Conservation (phyloP, 1,140 invertebrate genomes). For the Gerris buenoi region DNA sequence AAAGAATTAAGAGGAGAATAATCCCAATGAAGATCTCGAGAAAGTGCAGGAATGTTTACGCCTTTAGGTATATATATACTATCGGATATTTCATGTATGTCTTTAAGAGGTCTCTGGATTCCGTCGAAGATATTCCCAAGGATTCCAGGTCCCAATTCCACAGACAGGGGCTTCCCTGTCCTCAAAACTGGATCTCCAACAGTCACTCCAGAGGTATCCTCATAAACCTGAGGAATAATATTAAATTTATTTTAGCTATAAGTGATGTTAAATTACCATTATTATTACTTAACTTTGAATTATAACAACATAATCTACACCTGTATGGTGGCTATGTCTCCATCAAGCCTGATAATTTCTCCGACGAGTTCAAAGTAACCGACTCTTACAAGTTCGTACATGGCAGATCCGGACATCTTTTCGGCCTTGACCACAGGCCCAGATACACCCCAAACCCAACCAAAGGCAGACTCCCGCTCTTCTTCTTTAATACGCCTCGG, state of each 20-base stretch:
- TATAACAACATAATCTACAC: no score
- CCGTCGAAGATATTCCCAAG: conserved; percentile 97
- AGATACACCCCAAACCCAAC: conserved; percentile 88
- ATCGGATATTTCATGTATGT: conserved; percentile 79
- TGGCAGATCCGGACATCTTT: conserved; percentile 95
- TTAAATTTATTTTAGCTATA: no score
- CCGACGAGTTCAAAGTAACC: conserved; percentile 93
- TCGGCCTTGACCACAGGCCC: conserved; percentile 95
- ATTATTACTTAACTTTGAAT: no score
- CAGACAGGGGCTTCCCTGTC: conserved; percentile 92
- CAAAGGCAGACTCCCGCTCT: conserved; percentile 72
- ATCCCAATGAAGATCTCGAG: conserved; percentile 70
- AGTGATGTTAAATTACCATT: no score
- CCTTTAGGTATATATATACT: conserved; percentile 99
- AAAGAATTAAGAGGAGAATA: conserved; percentile 50
- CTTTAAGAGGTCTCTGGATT: conserved; percentile 92
- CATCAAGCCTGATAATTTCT: conserved; percentile 96
- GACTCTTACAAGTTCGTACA: conserved; percentile 97
- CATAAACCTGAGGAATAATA: conserved; percentile 75
- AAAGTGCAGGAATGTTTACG: conserved; percentile 78
- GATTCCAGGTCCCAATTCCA: conserved; percentile 94
- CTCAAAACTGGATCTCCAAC: conserved; percentile 94
- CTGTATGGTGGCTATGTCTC: conserved; percentile 97
- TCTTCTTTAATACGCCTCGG: no score
- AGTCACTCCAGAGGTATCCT: conserved; percentile 96